These are phyloP conservation scores for Squalus acanthias DNA, from an alignment of 2,797 vertebrate species.

Conservation along the genomic window DNA sequence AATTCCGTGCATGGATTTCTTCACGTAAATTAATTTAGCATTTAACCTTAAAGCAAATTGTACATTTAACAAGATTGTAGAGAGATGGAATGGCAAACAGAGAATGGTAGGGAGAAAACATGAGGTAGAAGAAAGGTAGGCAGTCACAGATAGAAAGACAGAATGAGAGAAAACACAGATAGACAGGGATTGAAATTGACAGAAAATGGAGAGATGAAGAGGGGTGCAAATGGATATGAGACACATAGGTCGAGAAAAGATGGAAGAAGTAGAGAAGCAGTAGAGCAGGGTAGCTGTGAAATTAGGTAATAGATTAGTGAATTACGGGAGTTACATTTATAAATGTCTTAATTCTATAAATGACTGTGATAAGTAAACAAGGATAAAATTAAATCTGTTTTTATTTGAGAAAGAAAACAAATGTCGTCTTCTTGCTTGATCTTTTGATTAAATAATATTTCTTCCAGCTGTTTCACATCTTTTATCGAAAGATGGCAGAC, in stretches of 20 bases:
- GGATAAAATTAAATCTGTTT: too few relatives aligned
- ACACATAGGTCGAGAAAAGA: neutral
- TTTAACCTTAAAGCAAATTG: too few relatives aligned
- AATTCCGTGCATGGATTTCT: neutral
- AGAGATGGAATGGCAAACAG: neutral
- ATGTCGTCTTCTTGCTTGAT: neutral
- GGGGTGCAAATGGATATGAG: neutral
- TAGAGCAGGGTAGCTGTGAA: too few relatives aligned
- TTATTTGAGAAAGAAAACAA: too few relatives aligned
- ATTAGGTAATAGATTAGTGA: neutral
- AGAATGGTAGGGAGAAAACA: too few relatives aligned
- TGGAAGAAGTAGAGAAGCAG: neutral
- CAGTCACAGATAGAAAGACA: neutral
- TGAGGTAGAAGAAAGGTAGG: neutral
- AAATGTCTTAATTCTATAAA: neutral
- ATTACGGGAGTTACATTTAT: neutral
- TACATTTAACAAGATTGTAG: neutral
- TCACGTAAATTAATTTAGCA: neutral
- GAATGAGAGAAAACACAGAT: neutral
- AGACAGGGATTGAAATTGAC: neutral
- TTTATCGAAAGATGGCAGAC: constrained; percentile 46
- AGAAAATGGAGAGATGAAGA: neutral
- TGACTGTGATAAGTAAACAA: neutral
- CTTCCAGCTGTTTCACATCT: constrained; percentile 28
- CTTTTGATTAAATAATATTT: neutral